Percentiles rank a stretch among this genome's conserved stretches.
phyloP scores from a whole-genome alignment of 2,797 vertebrate species.

The Gadopsis marmoratus region DNA sequence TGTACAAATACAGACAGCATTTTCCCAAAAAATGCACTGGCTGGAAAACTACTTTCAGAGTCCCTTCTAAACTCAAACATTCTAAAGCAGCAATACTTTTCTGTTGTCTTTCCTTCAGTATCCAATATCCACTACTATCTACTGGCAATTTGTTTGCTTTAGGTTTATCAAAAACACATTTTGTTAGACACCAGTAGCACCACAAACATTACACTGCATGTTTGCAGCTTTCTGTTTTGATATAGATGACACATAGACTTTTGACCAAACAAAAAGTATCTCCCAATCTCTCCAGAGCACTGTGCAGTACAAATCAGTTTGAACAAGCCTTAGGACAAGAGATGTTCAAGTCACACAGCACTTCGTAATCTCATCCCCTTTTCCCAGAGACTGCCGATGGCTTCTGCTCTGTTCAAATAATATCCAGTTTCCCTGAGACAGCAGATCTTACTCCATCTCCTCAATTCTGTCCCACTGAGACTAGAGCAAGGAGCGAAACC shows the following conservation, averaged over 20 bases:
- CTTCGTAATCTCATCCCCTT: slow-evolving; percentile 66
- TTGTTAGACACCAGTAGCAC: slow-evolving; percentile 5
- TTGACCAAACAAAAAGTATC: slow-evolving; percentile 50
- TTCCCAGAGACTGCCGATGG: slow-evolving; percentile 52
- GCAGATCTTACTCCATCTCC: slow-evolving; percentile 56
- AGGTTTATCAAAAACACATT: slow-evolving; percentile 11
- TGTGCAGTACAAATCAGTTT: slow-evolving; percentile 64
- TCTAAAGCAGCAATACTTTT: neutral
- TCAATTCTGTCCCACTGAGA: slow-evolving; percentile 43
- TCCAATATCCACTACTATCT: slow-evolving; percentile 20
- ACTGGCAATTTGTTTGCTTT: slow-evolving; percentile 17
- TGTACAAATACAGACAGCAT: slow-evolving; percentile 37
- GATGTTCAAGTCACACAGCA: slow-evolving; percentile 66
- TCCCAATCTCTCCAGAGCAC: slow-evolving; percentile 51
- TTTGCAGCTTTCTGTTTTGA: slow-evolving; percentile 42
- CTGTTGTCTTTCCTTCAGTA: slow-evolving; percentile 1
- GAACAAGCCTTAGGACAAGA: slow-evolving; percentile 68
- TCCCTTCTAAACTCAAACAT: neutral
- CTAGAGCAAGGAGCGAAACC: slow-evolving; percentile 41
- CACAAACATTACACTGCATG: neutral
- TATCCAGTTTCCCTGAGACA: slow-evolving; percentile 62
- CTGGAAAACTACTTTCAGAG: neutral
- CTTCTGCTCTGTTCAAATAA: slow-evolving; percentile 66
- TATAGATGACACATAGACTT: slow-evolving; percentile 42
- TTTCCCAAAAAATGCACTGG: slow-evolving; percentile 5